phyloP scores from a whole-genome alignment of 2,888 invertebrate species.

The Philereme vetulata region DNA sequence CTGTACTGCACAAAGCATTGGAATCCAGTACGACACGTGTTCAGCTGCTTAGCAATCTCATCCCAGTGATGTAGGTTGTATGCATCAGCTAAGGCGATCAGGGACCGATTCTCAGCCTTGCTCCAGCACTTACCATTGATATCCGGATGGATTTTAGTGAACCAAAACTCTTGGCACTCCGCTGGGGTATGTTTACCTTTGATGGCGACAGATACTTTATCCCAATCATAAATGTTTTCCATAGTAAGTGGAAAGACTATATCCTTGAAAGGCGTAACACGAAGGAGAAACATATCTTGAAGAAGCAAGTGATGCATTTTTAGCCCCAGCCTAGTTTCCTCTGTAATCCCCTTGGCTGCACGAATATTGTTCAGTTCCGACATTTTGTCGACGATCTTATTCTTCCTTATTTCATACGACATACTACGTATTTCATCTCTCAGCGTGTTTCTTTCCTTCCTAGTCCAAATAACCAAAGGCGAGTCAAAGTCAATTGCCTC shows the following conservation, averaged over 20 bases:
- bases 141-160: constrained; percentile 13
- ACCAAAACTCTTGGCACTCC: constrained; percentile 20
- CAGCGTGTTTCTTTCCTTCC: constrained; percentile 5
- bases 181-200: constrained; percentile 11
- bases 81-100: background rate
- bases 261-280: constrained; percentile 10
- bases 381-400: constrained; percentile 7
- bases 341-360: background rate
- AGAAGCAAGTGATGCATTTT: constrained; percentile 17
- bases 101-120: constrained; percentile 10
- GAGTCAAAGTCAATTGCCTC: constrained; percentile 3
- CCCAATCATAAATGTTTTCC: constrained; percentile 17
- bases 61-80: constrained; percentile 13
- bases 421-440: constrained; percentile 3
- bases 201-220: constrained; percentile 10
- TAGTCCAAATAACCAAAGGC: constrained; percentile 11
- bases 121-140: constrained; percentile 10
- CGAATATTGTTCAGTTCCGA: constrained; percentile 1
- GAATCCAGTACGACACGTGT: constrained; percentile 9
- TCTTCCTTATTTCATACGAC: constrained; percentile 14
- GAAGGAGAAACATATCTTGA: constrained; percentile 18
- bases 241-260: constrained; percentile 6
- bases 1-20: constrained; percentile 23
- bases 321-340: constrained; percentile 9
- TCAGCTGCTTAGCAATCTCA: background rate